Percentiles rank a stretch among this genome's conserved stretches.
These are phyloP conservation scores for Gadus chalcogrammus DNA, from an alignment of 2,113 vertebrate species.

Conservation along the genomic window DNA sequence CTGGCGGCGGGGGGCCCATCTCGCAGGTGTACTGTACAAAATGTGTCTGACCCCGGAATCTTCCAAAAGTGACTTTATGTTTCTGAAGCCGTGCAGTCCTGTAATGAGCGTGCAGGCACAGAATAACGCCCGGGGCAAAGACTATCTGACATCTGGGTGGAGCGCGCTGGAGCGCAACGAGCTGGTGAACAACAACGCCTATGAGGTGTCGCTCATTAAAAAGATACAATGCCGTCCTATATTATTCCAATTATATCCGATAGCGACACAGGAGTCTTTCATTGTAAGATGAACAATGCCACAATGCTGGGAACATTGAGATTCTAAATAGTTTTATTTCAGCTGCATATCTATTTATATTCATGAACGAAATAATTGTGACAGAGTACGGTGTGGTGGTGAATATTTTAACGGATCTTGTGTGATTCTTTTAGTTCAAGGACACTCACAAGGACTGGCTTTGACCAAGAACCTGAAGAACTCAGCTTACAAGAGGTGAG, in stretches of 20 bases:
- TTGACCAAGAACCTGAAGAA: slow-evolving; percentile 68
- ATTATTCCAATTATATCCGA: too few species aligned
- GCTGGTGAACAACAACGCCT: slow-evolving; percentile 57
- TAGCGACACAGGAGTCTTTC: background rate
- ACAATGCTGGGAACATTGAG: background rate
- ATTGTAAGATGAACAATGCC: too few species aligned
- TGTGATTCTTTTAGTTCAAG: slow-evolving; percentile 68
- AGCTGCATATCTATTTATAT: background rate
- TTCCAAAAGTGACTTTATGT: slow-evolving; percentile 87
- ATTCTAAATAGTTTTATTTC: background rate
- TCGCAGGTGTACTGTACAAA: slow-evolving; percentile 82
- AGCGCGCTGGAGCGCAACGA: slow-evolving; percentile 54
- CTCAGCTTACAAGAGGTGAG: slow-evolving; percentile 78
- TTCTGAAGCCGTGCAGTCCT: slow-evolving; percentile 82
- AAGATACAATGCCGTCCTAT: too few species aligned
- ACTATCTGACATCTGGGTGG: slow-evolving; percentile 69
- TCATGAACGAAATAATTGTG: background rate
- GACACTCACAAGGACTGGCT: slow-evolving; percentile 76
- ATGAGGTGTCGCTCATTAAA: slow-evolving; percentile 60
- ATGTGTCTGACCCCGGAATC: slow-evolving; percentile 84
- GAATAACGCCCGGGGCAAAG: slow-evolving; percentile 75
- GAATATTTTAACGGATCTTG: background rate
- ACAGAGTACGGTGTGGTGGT: background rate
- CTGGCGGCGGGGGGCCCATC: slow-evolving; percentile 30
- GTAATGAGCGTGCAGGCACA: slow-evolving; percentile 43